phyloP scores from a whole-genome alignment of 1,140 invertebrate species.

The Papilio aristodemus region DNA sequence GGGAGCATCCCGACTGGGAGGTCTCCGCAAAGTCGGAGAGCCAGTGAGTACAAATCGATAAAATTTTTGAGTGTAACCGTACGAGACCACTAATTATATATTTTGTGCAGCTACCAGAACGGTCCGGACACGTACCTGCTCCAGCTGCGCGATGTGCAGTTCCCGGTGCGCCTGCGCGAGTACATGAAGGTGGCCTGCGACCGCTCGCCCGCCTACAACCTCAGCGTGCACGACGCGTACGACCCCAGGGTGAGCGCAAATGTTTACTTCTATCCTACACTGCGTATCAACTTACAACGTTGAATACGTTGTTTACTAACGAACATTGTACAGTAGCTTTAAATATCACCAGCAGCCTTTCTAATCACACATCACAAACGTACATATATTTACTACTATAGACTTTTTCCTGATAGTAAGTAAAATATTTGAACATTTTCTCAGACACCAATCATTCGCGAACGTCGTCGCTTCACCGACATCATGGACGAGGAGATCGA shows the following conservation, averaged over 20 bases:
- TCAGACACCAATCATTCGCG: slow-evolving; percentile 91
- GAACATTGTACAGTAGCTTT: too few relatives aligned
- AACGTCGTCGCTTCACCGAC: slow-evolving; percentile 94
- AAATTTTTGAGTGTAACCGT: not conserved
- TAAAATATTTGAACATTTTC: too few relatives aligned
- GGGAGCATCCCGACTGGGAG: slow-evolving; percentile 91
- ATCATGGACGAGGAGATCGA: slow-evolving; percentile 98
- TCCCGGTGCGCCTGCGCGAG: slow-evolving; percentile 93
- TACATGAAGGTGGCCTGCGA: slow-evolving; percentile 95
- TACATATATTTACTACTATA: too few relatives aligned
- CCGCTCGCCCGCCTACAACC: slow-evolving; percentile 85
- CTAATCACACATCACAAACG: not conserved
- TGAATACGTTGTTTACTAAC: too few relatives aligned
- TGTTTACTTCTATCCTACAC: not conserved
- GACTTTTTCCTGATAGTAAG: too few relatives aligned
- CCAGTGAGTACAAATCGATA: slow-evolving; percentile 84
- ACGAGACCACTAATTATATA: not conserved
- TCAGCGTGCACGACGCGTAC: slow-evolving; percentile 84
- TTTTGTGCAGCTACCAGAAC: slow-evolving; percentile 89
- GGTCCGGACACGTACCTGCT: slow-evolving; percentile 97
- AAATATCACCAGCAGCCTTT: too few relatives aligned
- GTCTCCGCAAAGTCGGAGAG: slow-evolving; percentile 91
- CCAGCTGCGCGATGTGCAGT: slow-evolving; percentile 94
- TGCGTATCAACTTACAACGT: too few relatives aligned
- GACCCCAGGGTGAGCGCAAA: slow-evolving; percentile 88